These are phyloP conservation scores for Zophobas atratus DNA, from an alignment of 1,140 invertebrate species.

Conservation along the genomic window DNA sequence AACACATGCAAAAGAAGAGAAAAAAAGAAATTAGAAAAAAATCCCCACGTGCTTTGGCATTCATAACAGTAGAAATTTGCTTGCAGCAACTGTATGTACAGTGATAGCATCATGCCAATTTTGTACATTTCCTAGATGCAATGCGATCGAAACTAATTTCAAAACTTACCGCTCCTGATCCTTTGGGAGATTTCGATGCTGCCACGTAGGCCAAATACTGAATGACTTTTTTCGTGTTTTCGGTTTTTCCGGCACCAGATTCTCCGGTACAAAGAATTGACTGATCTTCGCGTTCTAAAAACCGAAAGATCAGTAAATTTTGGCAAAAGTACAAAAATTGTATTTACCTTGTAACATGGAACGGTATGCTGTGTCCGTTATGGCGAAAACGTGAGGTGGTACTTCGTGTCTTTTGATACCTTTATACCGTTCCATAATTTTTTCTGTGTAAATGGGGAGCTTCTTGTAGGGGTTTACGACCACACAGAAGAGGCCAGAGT, in stretches of 20 bases:
- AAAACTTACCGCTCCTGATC: slow-evolving; percentile 87
- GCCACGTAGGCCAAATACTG: slow-evolving; percentile 99
- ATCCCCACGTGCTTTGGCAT: slow-evolving; percentile 38
- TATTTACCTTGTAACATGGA: slow-evolving; percentile 98
- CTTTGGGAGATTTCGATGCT: slow-evolving; percentile 94
- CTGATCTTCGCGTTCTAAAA: slow-evolving; percentile 97
- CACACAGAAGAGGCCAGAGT: slow-evolving; percentile 99
- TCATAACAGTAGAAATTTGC: slow-evolving; percentile 33
- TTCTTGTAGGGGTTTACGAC: slow-evolving; percentile 99
- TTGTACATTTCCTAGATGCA: not conserved
- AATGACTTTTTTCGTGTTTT: slow-evolving; percentile 99
- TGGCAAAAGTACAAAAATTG: slow-evolving; percentile 4
- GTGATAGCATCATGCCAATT: slow-evolving; percentile 7
- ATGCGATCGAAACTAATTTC: too few species aligned
- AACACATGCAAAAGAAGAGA: slow-evolving; percentile 64
- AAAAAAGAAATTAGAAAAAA: slow-evolving; percentile 54
- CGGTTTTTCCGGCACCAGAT: slow-evolving; percentile 99
- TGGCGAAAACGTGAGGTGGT: slow-evolving; percentile 99
- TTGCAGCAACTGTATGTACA: slow-evolving; percentile 35
- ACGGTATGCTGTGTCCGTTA: slow-evolving; percentile 98
- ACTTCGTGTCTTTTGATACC: slow-evolving; percentile 99
- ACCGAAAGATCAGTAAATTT: slow-evolving; percentile 10
- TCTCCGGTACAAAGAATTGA: slow-evolving; percentile 99
- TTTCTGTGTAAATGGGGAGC: slow-evolving; percentile 98
- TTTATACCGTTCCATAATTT: slow-evolving; percentile 99